Percentiles rank a stretch among this genome's conserved stretches.
These are phyloP conservation scores for Chelon labrosus DNA, from an alignment of 2,797 vertebrate genomes.

Conservation along the genomic window DNA sequence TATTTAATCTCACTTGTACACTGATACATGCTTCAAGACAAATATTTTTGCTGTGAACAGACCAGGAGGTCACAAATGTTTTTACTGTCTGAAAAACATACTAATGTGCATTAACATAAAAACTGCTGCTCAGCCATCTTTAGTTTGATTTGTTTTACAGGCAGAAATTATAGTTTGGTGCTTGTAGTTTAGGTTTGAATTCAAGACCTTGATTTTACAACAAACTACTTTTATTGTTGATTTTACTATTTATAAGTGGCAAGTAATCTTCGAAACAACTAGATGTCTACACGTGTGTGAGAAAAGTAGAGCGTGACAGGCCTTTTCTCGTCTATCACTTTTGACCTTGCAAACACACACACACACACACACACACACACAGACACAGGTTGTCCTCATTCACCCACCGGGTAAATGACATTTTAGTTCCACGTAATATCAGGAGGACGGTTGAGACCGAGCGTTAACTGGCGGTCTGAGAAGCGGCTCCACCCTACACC, in stretches of 20 bases:
- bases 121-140: conserved; percentile 14
- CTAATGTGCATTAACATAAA: neutral
- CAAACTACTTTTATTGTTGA: neutral
- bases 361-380: neutral
- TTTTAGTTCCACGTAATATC: conserved; percentile 79
- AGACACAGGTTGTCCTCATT: conserved; percentile 1
- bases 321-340: conserved; percentile 29
- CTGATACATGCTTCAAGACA: conserved; percentile 15
- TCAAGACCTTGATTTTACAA: neutral
- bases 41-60: conserved; percentile 20
- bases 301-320: neutral
- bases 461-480: conserved; percentile 61
- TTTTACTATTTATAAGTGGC: neutral
- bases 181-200: neutral
- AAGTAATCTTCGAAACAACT: neutral
- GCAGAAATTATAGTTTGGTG: neutral
- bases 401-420: conserved; percentile 21
- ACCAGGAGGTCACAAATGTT: conserved; percentile 2
- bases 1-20: neutral
- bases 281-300: conserved; percentile 19
- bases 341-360: conserved; percentile 9
- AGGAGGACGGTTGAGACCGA: conserved; percentile 72
- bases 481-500: conserved; percentile 70
- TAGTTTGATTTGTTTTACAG: neutral
- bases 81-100: conserved; percentile 28